Conservation (phyloP, 2,888 invertebrate genomes). For the Bursaphelenchus okinawaensis region DNA sequence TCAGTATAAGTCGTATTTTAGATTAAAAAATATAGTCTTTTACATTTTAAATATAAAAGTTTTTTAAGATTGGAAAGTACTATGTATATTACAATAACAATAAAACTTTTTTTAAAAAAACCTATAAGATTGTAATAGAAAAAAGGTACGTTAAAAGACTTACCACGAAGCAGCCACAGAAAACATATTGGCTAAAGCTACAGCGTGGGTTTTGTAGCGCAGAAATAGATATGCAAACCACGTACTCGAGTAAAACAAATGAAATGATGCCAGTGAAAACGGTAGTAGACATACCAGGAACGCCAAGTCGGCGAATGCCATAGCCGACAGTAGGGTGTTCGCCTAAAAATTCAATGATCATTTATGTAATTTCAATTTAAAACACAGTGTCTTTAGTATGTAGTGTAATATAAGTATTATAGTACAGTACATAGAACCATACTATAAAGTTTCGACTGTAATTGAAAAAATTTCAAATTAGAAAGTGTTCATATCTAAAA, state of each 20-base stretch:
- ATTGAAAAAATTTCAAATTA: too few species aligned
- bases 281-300: conserved; percentile 38
- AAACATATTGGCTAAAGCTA: conserved; percentile 34
- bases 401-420: too few species aligned
- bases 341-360: conserved; percentile 29
- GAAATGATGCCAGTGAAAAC: conserved; percentile 33
- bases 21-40: too few species aligned
- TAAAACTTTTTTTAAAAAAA: conserved; percentile 4
- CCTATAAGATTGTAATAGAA: neutral
- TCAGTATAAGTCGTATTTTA: too few species aligned
- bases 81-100: neutral
- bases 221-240: conserved; percentile 29
- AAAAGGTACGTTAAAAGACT: conserved; percentile 1
- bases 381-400: neutral
- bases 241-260: conserved; percentile 30
- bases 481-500: too few species aligned
- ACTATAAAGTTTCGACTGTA: too few species aligned
- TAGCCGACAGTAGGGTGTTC: conserved; percentile 46
- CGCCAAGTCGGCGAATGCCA: conserved; percentile 48
- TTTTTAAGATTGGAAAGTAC: conserved; percentile 13
- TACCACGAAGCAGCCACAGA: conserved; percentile 38
- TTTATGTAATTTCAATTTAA: neutral
- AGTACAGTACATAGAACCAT: too few species aligned
- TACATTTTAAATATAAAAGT: too few species aligned
- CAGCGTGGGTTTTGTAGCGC: conserved; percentile 21